Evolutionary conservation across 2,113 vertebrate species (phyloP), one percentile per base, ranked within the genome.

Genomic region (Upupa epops): DNA sequence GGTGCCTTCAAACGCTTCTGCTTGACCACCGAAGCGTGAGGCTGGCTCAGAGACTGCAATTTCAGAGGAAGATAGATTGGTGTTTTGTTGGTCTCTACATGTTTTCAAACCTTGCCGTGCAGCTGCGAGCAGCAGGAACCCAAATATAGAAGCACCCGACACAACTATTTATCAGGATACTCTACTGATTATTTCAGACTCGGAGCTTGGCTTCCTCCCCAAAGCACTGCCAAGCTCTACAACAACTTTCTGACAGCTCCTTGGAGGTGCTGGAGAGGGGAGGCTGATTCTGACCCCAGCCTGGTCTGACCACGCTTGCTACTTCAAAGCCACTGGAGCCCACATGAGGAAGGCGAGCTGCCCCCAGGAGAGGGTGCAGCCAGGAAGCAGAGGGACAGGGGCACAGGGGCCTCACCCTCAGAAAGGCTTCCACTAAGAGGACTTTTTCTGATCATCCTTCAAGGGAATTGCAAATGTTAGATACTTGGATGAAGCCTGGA

Each of bases 91-190:
- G 32, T 59, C 18, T 75, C 54, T 52, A 45, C 34, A 21, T 31
- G 28, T 60, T 93, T 83, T 78, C 65, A 88, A 83, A 64, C 19
- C 45, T 71, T 90, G 45, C 52, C 64, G 34, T 75, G 45, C 58
- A 92, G n/a, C 54, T 74, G 40, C 1, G 14, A 83, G 72, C 72
- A 90, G 52, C 6, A 75, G 73, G 75, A 92, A 25, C 18, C 32
- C 48, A 80, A 95, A 86, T 63, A 88, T 8, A 93, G 80, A 88
- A 80, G 80, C 12, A 77, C 61, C 68, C 69, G 79, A 48, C 52
- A 48, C 31, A 63, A 8, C 24, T 49, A 70, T 68, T 87, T 88
- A 80, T 76, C 60, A 83, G 48, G 34, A 28, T 63, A 45, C 12
- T 54, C 17, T 11, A n/a, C 25, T 5, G 58, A 91, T 72, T 78